These are phyloP conservation scores for Brachionus rubens DNA, from an alignment of 1,140 invertebrate species.

Conservation along the genomic window DNA sequence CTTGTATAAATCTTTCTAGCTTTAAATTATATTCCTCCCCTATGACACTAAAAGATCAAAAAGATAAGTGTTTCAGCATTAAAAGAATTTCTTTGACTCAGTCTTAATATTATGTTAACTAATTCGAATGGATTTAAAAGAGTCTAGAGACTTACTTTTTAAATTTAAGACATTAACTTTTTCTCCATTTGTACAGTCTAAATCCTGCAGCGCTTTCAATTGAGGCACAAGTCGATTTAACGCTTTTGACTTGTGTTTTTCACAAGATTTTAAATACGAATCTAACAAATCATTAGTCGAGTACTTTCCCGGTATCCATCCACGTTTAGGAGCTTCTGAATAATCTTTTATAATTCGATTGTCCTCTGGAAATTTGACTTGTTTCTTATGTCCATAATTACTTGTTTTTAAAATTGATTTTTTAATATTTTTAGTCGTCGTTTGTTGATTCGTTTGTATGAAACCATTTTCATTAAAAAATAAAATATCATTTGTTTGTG, in stretches of 20 bases:
- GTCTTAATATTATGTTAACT: no score
- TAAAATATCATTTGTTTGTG: slow-evolving; percentile 27
- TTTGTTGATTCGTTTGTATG: background rate
- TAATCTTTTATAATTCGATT: slow-evolving; percentile 39
- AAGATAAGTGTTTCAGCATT: no score
- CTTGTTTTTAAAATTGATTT: slow-evolving; percentile 7
- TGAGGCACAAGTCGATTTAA: slow-evolving; percentile 18
- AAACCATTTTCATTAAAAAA: slow-evolving; percentile 36
- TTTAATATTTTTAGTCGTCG: background rate
- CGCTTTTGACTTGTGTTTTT: slow-evolving; percentile 3
- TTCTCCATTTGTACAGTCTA: slow-evolving; percentile 39
- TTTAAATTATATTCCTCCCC: no score
- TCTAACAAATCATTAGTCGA: slow-evolving; percentile 24
- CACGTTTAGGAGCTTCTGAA: slow-evolving; percentile 14
- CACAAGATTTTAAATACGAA: slow-evolving; percentile 25
- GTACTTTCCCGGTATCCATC: slow-evolving; percentile 38
- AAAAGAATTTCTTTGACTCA: no score
- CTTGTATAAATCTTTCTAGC: no score
- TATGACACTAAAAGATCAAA: no score
- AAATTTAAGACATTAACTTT: slow-evolving; percentile 46
- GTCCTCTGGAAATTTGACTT: slow-evolving; percentile 42
- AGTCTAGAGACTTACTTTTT: slow-evolving; percentile 49
- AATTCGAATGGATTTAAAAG: no score
- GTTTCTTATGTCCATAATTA: background rate
- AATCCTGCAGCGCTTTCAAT: slow-evolving; percentile 32